Conservation (phyloP, 2,797 vertebrate species). For the Pipistrellus pygmaeus region DNA sequence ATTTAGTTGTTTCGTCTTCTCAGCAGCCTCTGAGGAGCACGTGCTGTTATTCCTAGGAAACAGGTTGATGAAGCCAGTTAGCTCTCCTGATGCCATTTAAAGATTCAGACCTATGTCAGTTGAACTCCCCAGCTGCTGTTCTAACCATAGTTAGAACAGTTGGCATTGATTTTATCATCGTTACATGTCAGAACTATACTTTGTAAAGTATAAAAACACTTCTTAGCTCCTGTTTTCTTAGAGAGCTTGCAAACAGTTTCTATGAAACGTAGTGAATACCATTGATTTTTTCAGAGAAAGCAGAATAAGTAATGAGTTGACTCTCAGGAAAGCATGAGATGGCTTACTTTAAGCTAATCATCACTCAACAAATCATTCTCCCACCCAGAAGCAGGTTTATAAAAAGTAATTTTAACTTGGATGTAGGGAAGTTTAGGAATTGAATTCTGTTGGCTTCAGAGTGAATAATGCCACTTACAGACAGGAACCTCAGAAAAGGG, state of each 20-base stretch:
- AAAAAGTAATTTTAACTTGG: constrained; percentile 37
- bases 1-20: neutral
- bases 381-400: constrained; percentile 18
- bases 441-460: neutral
- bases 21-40: neutral
- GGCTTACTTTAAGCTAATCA: constrained; percentile 41
- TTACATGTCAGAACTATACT: neutral
- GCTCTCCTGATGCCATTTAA: neutral
- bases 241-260: neutral
- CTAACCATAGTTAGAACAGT: neutral
- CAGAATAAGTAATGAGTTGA: neutral
- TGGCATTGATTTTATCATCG: neutral
- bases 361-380: neutral
- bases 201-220: neutral
- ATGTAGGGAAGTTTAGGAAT: neutral
- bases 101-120: neutral
- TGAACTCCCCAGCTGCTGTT: neutral
- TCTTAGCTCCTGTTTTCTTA: constrained; percentile 15
- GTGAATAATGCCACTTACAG: neutral
- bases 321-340: neutral
- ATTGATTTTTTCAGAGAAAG: constrained; percentile 33
- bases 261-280: neutral
- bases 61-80: neutral
- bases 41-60: neutral
- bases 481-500: neutral